Evolutionary conservation across 2,888 invertebrate genomes (phyloP).

Genomic region (Drosophila stalkeri): DNA sequence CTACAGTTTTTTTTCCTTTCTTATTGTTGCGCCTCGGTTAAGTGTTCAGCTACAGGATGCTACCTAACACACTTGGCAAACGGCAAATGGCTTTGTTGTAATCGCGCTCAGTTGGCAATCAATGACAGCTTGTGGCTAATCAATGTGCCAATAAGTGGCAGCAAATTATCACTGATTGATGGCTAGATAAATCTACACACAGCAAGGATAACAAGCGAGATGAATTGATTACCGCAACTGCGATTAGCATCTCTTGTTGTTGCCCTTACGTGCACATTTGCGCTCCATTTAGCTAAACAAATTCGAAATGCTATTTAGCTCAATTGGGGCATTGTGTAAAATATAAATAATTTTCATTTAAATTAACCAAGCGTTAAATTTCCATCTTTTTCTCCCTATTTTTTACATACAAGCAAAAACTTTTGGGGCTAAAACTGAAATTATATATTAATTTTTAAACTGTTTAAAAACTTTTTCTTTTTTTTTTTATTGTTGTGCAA

Average conservation of each 20-base stretch:
- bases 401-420: not conserved
- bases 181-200: conserved; percentile 13
- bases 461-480: not conserved
- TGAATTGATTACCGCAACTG: conserved; percentile 37
- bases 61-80: conserved; percentile 19
- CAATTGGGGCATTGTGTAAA: not conserved
- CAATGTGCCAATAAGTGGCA: conserved; percentile 54
- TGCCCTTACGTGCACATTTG: not conserved
- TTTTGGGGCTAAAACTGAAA: not conserved
- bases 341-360: not conserved
- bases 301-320: not conserved
- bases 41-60: conserved; percentile 21
- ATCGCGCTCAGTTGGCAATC: conserved; percentile 37
- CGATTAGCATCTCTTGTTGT: conserved; percentile 7
- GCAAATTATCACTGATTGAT: conserved; percentile 54
- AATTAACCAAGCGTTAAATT: not conserved
- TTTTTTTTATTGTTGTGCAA: not conserved
- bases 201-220: conserved; percentile 27
- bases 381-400: not conserved
- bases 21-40: conserved; percentile 1
- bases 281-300: not conserved
- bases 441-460: not conserved
- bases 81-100: conserved; percentile 34
- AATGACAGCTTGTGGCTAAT: conserved; percentile 62
- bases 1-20: conserved; percentile 32